Evolutionary conservation across 2,888 invertebrate species (phyloP), one percentile per base, ranked within the genome.

Genomic region (Microplitis deprimator): DNA sequence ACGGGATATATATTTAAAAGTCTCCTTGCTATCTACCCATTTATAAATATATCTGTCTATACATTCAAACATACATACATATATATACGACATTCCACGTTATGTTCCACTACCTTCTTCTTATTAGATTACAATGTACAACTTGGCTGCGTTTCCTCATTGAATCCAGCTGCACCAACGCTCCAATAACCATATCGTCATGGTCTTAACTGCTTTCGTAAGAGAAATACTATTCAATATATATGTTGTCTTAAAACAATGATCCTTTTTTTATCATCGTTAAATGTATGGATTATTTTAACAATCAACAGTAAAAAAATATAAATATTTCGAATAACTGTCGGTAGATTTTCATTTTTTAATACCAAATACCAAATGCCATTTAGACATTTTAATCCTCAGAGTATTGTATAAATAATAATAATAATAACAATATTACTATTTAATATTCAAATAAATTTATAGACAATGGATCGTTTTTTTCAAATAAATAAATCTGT

Each of bases 141-240:
- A 65, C 65, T 65, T 65, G 65, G 6, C 65, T 29, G 65, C 38
- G 38, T 65, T 65, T 65, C 65, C 65, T 65, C 65, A 65, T 65
- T 65, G 65, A 65, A 29, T 65, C 38, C 29, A 65, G 65, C 38
- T 65, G 65, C 13, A 29, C 65, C 38, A 65, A 65, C 65, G 65
- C 65, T 65, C 65, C 65, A 65, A 65, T 65, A 65, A 65, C 65
- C 65, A 65, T 65, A 65, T 65, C 65, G 65, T 65, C 65, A 65
- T 65, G 65, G 65, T 65, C 65, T 65, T 29, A 29, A 20, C 65
- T 65, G 65, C 65, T 65, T 65, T 65, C 65, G 65, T 65, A 65
- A 29, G 65, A 65, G 65, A 65, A 65, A 65, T 29, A 65, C 65
- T 29, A 65, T 65, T 38, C 65, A 65, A 65, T 29, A 65, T 65